phyloP scores from a whole-genome alignment of 2,797 vertebrate species.

The Mus minutoides region DNA sequence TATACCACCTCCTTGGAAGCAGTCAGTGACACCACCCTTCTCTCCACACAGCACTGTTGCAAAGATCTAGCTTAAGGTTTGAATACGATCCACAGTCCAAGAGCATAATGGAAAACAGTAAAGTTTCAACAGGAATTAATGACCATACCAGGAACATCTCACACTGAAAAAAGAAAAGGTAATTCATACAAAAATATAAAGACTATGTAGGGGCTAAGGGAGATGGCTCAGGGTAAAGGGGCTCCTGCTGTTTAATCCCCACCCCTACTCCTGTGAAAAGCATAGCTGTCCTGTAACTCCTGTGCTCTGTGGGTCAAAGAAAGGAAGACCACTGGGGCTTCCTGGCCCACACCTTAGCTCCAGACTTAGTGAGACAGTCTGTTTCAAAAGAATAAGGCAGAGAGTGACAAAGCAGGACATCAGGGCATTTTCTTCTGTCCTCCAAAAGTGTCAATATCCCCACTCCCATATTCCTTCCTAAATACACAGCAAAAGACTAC shows the following conservation, averaged over 20 bases:
- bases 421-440: background rate
- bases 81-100: background rate
- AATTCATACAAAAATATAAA: background rate
- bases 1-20: background rate
- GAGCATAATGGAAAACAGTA: background rate
- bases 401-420: background rate
- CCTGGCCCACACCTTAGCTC: background rate
- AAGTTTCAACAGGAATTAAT: background rate
- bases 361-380: background rate
- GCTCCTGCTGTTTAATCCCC: background rate
- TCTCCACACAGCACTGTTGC: background rate
- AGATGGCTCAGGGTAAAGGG: background rate
- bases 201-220: background rate
- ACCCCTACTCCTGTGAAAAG: background rate
- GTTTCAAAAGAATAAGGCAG: background rate
- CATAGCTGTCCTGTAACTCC: background rate
- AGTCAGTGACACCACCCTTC: background rate
- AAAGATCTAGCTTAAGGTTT: conserved; percentile 20
- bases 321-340: background rate
- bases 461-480: background rate
- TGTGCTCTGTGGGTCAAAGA: background rate
- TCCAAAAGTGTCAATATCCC: background rate
- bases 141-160: background rate
- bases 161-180: background rate
- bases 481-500: background rate